Conservation (phyloP, 2,113 vertebrate genomes). For the Aegypius monachus region DNA sequence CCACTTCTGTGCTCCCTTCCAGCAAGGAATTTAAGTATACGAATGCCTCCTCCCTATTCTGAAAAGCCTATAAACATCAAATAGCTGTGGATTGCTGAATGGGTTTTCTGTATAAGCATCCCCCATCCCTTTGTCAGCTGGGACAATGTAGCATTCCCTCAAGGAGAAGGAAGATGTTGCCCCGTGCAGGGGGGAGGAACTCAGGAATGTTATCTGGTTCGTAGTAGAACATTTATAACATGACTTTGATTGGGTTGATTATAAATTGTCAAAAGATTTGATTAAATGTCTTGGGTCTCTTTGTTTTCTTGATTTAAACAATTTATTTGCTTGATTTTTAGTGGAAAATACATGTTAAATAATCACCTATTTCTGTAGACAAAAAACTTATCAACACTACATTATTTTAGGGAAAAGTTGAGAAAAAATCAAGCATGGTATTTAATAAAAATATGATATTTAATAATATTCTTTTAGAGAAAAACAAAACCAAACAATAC, state of each 20-base stretch:
- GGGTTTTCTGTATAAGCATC: not conserved
- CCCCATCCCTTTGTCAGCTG: not conserved
- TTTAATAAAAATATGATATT: not conserved
- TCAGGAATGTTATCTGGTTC: not conserved
- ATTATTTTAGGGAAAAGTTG: not conserved
- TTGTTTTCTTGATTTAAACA: not conserved
- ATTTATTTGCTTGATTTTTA: not conserved
- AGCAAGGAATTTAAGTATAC: not conserved
- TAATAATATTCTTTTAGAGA: not conserved
- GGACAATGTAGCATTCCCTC: not conserved
- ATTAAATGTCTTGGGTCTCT: not conserved
- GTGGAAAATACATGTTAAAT: not conserved
- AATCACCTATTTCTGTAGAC: not conserved
- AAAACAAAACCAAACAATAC: not conserved
- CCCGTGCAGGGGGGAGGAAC: not conserved
- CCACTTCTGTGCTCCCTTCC: not conserved
- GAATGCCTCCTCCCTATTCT: not conserved
- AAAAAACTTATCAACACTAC: not conserved
- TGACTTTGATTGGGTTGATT: not conserved
- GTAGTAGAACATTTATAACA: not conserved
- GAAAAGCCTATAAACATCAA: not conserved
- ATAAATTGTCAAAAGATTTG: not conserved
- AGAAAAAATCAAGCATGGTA: not conserved
- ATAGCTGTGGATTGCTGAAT: not conserved
- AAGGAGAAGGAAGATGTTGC: not conserved